Conservation (phyloP, 2,888 invertebrate species). For the Cryptosula pallasiana region DNA sequence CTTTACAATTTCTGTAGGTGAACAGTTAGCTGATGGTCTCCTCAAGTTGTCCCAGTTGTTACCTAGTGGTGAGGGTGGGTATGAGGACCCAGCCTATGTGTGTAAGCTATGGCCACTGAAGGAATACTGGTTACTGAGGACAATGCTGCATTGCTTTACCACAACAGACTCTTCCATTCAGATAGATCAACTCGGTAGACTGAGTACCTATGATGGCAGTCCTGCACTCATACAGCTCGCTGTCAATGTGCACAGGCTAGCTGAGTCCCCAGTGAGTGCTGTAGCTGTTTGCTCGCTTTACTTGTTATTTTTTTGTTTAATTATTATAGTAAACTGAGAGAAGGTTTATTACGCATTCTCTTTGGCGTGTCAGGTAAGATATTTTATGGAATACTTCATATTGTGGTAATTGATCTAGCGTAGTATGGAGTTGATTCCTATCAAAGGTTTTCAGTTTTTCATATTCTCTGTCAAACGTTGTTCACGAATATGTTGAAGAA, state of each 20-base stretch:
- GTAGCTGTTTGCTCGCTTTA: not conserved
- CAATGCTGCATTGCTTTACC: not conserved
- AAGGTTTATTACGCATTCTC: too few species aligned
- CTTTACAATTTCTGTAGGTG: too few species aligned
- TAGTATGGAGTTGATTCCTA: too few species aligned
- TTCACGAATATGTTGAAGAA: too few species aligned
- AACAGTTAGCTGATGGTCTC: not conserved
- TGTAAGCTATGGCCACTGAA: not conserved
- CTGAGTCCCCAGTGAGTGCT: not conserved
- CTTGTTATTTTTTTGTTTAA: too few species aligned
- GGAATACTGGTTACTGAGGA: constrained; percentile 14
- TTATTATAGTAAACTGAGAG: too few species aligned
- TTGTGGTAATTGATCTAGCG: too few species aligned
- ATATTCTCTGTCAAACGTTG: too few species aligned
- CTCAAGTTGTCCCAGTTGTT: not conserved
- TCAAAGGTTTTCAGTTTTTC: too few species aligned
- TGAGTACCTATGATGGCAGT: not conserved
- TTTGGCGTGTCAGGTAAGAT: too few species aligned
- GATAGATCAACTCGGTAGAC: not conserved
- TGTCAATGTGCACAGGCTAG: not conserved
- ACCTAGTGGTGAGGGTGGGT: not conserved
- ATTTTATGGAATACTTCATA: too few species aligned
- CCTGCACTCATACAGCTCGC: not conserved
- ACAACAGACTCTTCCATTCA: not conserved
- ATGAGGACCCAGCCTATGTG: not conserved